Evolutionary conservation across 37 sponge, comb jelly and placozoan species (phyloP), one percentile per base, ranked within the genome.

Genomic region (Haliclona indistincta): DNA sequence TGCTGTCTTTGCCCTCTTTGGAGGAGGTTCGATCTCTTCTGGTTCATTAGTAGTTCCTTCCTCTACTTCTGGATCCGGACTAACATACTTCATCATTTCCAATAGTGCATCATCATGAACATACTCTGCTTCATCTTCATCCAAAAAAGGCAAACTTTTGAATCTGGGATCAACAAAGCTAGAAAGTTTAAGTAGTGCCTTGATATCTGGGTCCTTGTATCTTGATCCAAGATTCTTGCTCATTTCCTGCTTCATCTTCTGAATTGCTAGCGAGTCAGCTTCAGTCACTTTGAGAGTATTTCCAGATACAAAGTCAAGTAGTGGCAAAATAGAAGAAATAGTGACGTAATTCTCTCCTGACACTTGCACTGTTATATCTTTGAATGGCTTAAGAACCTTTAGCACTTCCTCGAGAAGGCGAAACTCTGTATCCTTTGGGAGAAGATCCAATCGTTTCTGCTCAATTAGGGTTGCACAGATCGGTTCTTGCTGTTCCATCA

Each of bases 241-340:
- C 71, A 70, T 70, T 70, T 25, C 53, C 26, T 11, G 32, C 47
- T 70, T 45, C 71, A 45, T 70, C 29, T 13, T 10, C 25, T 28
- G 28, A 17, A 45, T 70, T 49, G n/a, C 32, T 17, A 0, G 25
- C 28, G 71, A 19, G 34, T 45, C 71, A 10, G 45, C 49, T 25
- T 23, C 52, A 17, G 1, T 17, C 52, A 44, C 33, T 28, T 28
- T 0, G 52, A n/a, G n/a, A n/a, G n/a, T n/a, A n/a, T n/a, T n/a
- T n/a, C n/a, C n/a, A n/a, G n/a, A n/a, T n/a, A n/a, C 44, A 71
- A 55, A 65, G 73, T 82, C 56, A 41, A 56, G 64, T 66, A 82
- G 56, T 38, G 74, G 75, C 42, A 29, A 47, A 43, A 61, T n/a
- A 43, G 68, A 20, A 42, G 75, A 64, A 63, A 74, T 63, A 40